phyloP scores from a whole-genome alignment of 2,113 vertebrate species.

The Tychaedon coryphoeus region DNA sequence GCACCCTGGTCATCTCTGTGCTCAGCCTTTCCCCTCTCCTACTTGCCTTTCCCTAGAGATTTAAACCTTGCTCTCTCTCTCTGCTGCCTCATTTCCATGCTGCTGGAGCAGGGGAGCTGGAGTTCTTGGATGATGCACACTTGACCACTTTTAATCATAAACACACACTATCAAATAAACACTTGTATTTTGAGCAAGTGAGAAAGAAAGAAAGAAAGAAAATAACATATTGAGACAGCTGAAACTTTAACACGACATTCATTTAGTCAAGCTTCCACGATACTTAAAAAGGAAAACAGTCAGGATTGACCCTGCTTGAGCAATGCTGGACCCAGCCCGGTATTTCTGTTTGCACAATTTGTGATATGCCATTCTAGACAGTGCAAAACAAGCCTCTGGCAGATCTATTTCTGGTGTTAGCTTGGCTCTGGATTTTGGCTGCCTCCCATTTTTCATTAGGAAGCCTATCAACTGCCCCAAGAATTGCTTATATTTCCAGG shows the following conservation, averaged over 20 bases:
- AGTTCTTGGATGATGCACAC: neutral
- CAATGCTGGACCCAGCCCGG: neutral
- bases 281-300: constrained; percentile 27
- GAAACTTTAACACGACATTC: neutral
- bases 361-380: neutral
- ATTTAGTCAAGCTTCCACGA: neutral
- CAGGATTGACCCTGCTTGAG: neutral
- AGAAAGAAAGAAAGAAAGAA: neutral
- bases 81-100: neutral
- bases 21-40: neutral
- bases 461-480: constrained; percentile 45
- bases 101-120: neutral
- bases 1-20: neutral
- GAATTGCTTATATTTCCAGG: constrained; percentile 70
- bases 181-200: neutral
- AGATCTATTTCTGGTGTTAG: constrained; percentile 51
- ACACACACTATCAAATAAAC: neutral
- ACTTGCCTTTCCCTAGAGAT: neutral
- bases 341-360: neutral
- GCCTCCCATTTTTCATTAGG: constrained; percentile 46
- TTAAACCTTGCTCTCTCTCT: neutral
- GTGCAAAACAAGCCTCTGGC: constrained; percentile 27
- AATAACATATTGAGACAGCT: neutral
- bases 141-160: neutral
- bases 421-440: constrained; percentile 51